These are phyloP conservation scores for Coregonus ussuriensis DNA, from an alignment of 2,797 vertebrate species.

Conservation along the genomic window DNA sequence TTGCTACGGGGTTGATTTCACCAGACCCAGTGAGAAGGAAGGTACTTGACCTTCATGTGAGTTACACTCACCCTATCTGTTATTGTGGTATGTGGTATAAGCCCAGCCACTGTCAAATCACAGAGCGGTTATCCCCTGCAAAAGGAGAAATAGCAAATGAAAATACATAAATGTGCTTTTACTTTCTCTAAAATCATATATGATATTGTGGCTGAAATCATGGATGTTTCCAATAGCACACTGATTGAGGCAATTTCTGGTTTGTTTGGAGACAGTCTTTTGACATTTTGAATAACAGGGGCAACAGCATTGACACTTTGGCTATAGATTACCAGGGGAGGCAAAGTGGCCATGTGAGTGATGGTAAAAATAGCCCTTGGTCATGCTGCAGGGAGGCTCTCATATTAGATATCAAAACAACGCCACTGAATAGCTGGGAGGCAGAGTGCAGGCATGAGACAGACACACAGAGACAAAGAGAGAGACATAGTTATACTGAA, in stretches of 20 bases:
- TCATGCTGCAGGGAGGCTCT: slow-evolving; percentile 62
- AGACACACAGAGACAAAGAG: slow-evolving; percentile 41
- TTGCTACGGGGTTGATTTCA: not conserved
- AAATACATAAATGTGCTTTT: not conserved
- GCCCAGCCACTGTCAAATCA: not conserved
- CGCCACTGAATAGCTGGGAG: slow-evolving; percentile 50
- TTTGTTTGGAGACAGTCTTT: not conserved
- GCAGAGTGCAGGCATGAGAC: slow-evolving; percentile 54
- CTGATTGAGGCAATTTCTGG: not conserved
- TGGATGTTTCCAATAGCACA: not conserved
- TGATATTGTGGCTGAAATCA: not conserved
- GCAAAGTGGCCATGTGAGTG: slow-evolving; percentile 63
- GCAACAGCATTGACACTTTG: slow-evolving; percentile 23
- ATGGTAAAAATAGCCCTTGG: slow-evolving; percentile 76
- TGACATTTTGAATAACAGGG: slow-evolving; percentile 22
- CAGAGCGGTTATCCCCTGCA: not conserved
- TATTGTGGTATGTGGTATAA: not conserved
- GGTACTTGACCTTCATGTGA: not conserved
- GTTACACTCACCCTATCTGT: not conserved
- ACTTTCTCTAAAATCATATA: not conserved
- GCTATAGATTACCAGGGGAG: slow-evolving; percentile 47
- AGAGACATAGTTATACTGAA: slow-evolving; percentile 25
- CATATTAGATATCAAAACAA: slow-evolving; percentile 77
- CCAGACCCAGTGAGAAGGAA: not conserved
- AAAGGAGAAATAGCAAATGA: not conserved